phyloP scores from a whole-genome alignment of 2,797 vertebrate genomes.

The Poecile montanus region DNA sequence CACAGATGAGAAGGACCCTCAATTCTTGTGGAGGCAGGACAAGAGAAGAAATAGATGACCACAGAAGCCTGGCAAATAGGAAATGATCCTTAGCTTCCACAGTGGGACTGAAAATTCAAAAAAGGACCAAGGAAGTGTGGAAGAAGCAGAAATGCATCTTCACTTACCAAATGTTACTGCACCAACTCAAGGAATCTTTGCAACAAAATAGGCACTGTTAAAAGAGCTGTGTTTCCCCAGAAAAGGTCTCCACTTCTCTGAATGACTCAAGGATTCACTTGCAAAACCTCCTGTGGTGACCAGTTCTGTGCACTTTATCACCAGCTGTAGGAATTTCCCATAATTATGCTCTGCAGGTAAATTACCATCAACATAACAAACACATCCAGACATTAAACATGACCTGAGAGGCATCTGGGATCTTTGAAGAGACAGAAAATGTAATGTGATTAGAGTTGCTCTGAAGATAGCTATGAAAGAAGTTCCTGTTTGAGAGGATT shows the following conservation, averaged over 20 bases:
- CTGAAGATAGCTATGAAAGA: background rate
- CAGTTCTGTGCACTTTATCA: background rate
- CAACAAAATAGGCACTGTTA: background rate
- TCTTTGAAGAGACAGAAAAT: constrained; percentile 17
- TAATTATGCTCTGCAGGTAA: background rate
- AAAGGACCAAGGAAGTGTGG: background rate
- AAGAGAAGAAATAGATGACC: background rate
- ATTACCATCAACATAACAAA: background rate
- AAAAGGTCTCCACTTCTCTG: background rate
- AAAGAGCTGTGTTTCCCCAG: background rate
- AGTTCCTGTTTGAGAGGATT: constrained; percentile 11
- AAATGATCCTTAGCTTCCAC: background rate
- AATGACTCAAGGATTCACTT: background rate
- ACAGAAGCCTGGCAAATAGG: background rate
- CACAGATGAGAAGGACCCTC: background rate
- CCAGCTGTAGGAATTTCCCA: background rate
- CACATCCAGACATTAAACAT: background rate
- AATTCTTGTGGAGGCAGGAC: background rate
- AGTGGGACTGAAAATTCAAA: background rate
- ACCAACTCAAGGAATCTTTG: background rate
- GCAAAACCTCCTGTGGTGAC: background rate
- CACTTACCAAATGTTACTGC: background rate
- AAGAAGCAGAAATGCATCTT: background rate
- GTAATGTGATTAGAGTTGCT: background rate
- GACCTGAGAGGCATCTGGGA: background rate